phyloP scores from a whole-genome alignment of 2,888 invertebrate species.

The Stenoptilia bipunctidactyla region DNA sequence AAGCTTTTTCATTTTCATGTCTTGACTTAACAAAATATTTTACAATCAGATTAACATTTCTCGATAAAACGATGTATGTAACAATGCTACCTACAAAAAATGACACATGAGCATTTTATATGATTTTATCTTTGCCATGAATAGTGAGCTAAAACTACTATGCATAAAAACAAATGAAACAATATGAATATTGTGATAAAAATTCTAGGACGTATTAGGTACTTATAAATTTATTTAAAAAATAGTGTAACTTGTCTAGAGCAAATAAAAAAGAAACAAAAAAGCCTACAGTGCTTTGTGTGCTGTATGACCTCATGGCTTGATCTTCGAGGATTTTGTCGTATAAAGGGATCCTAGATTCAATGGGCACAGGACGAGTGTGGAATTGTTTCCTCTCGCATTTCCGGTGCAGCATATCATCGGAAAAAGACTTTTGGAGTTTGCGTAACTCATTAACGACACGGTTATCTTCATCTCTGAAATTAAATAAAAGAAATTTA shows the following conservation, averaged over 20 bases:
- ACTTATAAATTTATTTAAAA: too few relatives aligned
- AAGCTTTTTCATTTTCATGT: too few relatives aligned
- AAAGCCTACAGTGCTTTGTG: conserved; percentile 26
- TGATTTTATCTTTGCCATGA: too few relatives aligned
- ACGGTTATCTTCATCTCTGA: conserved; percentile 76
- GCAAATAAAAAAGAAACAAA: conserved; percentile 7
- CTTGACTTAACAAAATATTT: too few relatives aligned
- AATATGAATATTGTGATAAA: too few relatives aligned
- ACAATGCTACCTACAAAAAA: too few relatives aligned
- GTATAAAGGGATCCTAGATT: conserved; percentile 78
- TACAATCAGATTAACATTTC: too few relatives aligned
- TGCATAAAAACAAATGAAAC: too few relatives aligned
- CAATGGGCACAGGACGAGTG: conserved; percentile 76
- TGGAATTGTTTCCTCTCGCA: conserved; percentile 67
- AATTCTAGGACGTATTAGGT: too few relatives aligned
- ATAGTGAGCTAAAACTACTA: too few relatives aligned
- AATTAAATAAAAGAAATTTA: conserved; percentile 15
- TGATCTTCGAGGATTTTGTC: conserved; percentile 80
- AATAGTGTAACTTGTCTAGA: background rate
- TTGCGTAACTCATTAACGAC: conserved; percentile 62
- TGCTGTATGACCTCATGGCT: conserved; percentile 72
- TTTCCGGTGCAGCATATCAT: conserved; percentile 55
- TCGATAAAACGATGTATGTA: too few relatives aligned
- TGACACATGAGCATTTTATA: too few relatives aligned
- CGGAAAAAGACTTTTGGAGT: conserved; percentile 58